Base-by-base conservation (phyloP, 2,113 vertebrate genomes). In the Oreochromis tanganicae region DNA sequence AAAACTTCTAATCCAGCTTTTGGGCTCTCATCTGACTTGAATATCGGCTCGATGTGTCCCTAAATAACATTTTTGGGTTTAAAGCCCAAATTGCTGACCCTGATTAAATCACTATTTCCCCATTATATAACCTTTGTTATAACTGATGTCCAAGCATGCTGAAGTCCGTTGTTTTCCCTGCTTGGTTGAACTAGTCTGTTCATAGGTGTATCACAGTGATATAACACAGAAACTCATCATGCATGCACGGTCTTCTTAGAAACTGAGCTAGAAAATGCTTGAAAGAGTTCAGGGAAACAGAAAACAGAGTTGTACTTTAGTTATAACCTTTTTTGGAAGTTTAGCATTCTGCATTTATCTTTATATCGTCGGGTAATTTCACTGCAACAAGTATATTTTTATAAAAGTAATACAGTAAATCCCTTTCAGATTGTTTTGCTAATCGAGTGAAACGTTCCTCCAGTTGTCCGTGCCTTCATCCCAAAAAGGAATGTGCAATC, bases 351-450 rank as follows among this genome's bases (percentile, higher is more conserved):
- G 14, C 68, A 75, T 48, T 75, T 48, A 7, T 46, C 8, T 29
- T 48, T 17, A 1, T 75, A 75, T 50, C 0, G 3, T 0, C 14
- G 43, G 71, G 24, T 17, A 50, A 32, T 78, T 32, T 12, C 27
- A 50, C 6, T 50, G 6, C 16, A 78, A 50, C 1, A 1, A 32
- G 6, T 3, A 5, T 48, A 50, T 50, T 78, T 78, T 50, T 17
- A 13, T 32, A 19, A 19, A 50, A 78, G 71, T 32, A 50, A 78
- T 48, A 19, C 6, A 8, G 16, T 50, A 50, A 50, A 78, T 78
- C 43, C 14, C 3, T 12, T 50, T 50, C 3, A 50, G 71, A 32
- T 78, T 11, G 43, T 50, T 50, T 50, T 48, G 16, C 10, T 0
- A 7, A 50, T 78, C 0, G 16, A 78, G 43, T 32, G 43, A 78